Conservation (phyloP, 2,113 vertebrate genomes). For the Hymenochirus boettgeri region DNA sequence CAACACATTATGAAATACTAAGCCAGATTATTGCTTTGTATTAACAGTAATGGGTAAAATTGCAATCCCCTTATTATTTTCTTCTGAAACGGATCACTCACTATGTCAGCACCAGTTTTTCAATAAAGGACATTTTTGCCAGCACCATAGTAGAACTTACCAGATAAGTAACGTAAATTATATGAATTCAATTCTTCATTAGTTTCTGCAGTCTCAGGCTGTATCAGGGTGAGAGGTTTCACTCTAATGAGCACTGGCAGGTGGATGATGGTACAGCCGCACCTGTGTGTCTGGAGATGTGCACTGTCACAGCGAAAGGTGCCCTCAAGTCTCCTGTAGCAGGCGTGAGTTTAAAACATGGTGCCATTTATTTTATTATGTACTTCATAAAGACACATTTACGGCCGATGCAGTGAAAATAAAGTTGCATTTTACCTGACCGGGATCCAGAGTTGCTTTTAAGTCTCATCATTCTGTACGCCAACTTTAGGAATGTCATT, state of each 20-base stretch:
- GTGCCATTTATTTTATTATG: not conserved
- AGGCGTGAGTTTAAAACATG: slow-evolving; percentile 61
- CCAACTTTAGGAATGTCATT: no score
- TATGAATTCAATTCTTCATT: slow-evolving; percentile 21
- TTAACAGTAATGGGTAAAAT: no score
- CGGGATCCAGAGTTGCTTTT: not conserved
- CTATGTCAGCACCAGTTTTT: no score
- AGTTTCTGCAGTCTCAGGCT: slow-evolving; percentile 61
- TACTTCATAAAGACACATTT: not conserved
- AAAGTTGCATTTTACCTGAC: no score
- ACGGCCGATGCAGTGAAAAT: not conserved
- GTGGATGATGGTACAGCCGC: slow-evolving; percentile 78
- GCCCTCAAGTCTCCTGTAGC: slow-evolving; percentile 66
- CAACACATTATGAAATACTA: no score
- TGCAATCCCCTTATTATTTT: no score
- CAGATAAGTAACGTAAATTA: not conserved
- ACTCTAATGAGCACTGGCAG: slow-evolving; percentile 68
- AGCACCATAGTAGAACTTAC: no score
- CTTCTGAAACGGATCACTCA: no score
- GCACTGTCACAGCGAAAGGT: slow-evolving; percentile 73
- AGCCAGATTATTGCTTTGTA: no score
- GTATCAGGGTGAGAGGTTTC: slow-evolving; percentile 66
- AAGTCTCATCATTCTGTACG: not conserved
- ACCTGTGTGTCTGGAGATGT: slow-evolving; percentile 73
- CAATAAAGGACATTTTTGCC: no score